Conservation (phyloP, 1,140 invertebrate species). For the Drosophila guanche region DNA sequence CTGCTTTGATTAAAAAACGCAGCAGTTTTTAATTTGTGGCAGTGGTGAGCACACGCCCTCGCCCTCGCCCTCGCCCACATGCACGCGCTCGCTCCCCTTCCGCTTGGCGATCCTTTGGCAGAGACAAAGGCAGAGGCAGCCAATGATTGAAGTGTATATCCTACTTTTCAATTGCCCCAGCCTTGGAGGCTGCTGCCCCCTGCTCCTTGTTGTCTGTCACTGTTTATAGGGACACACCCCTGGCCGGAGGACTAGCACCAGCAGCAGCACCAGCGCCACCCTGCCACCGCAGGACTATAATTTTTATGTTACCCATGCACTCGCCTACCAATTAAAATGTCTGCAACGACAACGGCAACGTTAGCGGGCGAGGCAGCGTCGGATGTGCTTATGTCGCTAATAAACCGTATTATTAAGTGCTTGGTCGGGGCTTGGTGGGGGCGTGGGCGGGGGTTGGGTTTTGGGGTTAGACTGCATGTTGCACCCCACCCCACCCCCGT, state of each 20-base stretch:
- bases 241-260: neutral
- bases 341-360: constrained; percentile 47
- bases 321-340: constrained; percentile 82
- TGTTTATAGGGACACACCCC: constrained; percentile 39
- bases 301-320: constrained; percentile 81
- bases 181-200: constrained; percentile 33
- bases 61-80: neutral
- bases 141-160: constrained; percentile 81
- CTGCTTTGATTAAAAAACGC: constrained; percentile 81
- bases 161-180: constrained; percentile 76
- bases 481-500: constrained; percentile 23
- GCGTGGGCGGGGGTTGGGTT: constrained; percentile 1
- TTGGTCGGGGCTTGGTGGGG: constrained; percentile 43
- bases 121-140: constrained; percentile 67
- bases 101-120: constrained; percentile 55
- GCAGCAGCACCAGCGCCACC: neutral
- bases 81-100: constrained; percentile 35
- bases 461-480: constrained; percentile 39
- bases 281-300: constrained; percentile 67
- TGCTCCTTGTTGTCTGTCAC: constrained; percentile 36
- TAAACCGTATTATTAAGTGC: constrained; percentile 81
- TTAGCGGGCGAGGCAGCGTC: constrained; percentile 54
- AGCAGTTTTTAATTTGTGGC: constrained; percentile 79
- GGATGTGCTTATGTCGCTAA: constrained; percentile 82
- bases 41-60: constrained; percentile 28